Percentiles rank a stretch among this genome's conserved stretches.
Evolutionary conservation across 2,113 vertebrate species (phyloP).

Genomic region (Catharus fuscescens): DNA sequence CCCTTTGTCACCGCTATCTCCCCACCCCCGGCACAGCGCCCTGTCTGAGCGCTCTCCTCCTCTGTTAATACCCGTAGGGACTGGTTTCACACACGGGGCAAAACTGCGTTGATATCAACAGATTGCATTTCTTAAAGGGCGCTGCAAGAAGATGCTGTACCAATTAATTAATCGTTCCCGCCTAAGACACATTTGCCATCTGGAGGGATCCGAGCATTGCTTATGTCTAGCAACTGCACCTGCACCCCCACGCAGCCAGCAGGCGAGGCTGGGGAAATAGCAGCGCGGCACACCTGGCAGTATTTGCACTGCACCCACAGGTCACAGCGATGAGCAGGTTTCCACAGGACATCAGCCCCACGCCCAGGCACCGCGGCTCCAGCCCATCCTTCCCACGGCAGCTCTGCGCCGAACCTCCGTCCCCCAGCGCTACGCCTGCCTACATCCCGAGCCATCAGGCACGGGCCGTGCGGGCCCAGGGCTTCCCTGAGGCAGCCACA

Average conservation of each 20-base stretch:
- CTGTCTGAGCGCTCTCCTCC: too few relatives aligned
- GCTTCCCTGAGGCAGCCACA: accelerated
- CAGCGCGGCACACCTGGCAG: neutral
- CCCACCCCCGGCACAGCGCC: neutral
- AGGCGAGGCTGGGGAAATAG: neutral
- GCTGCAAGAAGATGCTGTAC: accelerated
- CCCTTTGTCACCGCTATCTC: neutral
- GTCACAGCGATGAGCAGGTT: neutral
- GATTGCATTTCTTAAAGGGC: neutral
- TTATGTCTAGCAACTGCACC: neutral
- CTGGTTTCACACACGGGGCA: accelerated
- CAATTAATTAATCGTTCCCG: neutral
- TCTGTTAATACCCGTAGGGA: accelerated
- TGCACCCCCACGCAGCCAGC: accelerated
- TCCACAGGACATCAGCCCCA: neutral
- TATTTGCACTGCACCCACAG: neutral
- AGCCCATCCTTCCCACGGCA: neutral
- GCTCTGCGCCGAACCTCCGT: neutral
- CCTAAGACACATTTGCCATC: neutral
- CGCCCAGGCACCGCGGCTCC: accelerated
- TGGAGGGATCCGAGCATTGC: neutral
- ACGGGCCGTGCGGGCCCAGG: accelerated
- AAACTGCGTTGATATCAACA: neutral
- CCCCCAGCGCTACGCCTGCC: accelerated
- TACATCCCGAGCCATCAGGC: neutral